phyloP scores from a whole-genome alignment of 2,888 invertebrate genomes.

The Kryphioiulus occultus region DNA sequence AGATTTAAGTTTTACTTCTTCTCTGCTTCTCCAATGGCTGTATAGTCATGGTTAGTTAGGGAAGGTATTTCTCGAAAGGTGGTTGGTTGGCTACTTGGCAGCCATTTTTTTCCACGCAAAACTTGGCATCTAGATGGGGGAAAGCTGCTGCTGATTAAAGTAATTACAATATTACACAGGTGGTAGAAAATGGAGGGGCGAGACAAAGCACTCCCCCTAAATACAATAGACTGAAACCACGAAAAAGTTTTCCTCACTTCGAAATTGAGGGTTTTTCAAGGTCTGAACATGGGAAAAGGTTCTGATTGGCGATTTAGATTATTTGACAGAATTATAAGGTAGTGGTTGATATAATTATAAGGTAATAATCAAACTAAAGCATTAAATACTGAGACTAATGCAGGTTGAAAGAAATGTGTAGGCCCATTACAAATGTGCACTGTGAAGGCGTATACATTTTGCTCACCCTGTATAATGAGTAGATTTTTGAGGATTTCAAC shows the following conservation, averaged over 20 bases:
- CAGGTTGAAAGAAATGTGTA: too few relatives aligned
- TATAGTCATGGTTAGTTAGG: neutral
- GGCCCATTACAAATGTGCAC: too few relatives aligned
- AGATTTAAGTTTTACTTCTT: neutral
- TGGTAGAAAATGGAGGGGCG: neutral
- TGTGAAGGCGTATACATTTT: too few relatives aligned
- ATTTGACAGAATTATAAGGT: too few relatives aligned
- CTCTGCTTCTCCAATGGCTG: neutral
- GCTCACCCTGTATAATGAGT: too few relatives aligned
- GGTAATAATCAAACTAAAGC: too few relatives aligned
- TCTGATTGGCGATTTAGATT: too few relatives aligned
- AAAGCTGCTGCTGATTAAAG: conserved; percentile 20
- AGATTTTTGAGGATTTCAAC: too few relatives aligned
- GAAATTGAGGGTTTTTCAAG: neutral
- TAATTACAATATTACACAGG: conserved; percentile 30
- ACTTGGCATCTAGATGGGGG: neutral
- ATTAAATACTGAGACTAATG: too few relatives aligned
- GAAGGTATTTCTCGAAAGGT: neutral
- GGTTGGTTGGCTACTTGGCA: too few relatives aligned
- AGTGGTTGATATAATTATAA: too few relatives aligned
- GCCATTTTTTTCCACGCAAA: neutral
- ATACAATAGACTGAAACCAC: neutral
- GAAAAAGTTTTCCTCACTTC: neutral
- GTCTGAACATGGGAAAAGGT: neutral
- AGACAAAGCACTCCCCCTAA: neutral